A percentile compares a stretch with the other conserved stretches of the same genome.
Conservation (phyloP, 2,113 vertebrate species). For the Mormyrus iriodes region DNA sequence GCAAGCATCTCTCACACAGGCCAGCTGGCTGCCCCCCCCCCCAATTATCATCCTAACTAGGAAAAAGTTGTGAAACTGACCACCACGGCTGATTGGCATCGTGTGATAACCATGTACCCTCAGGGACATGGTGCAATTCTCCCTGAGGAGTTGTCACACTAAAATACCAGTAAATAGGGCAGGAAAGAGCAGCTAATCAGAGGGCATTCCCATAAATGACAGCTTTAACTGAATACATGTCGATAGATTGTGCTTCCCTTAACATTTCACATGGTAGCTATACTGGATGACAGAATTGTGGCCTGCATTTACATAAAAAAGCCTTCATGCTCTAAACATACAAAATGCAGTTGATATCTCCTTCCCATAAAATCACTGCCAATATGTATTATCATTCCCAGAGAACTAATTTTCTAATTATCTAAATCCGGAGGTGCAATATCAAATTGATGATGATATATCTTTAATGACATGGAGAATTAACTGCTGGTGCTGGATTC, state of each 20-base stretch:
- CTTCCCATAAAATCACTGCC: not conserved
- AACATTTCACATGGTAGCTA: not conserved
- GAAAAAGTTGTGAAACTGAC: not conserved
- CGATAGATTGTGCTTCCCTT: not conserved
- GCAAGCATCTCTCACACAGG: conserved; percentile 12
- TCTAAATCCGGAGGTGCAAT: not conserved
- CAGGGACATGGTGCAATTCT: not conserved
- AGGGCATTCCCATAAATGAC: not conserved
- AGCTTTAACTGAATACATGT: not conserved
- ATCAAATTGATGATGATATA: not conserved
- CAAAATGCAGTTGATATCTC: not conserved
- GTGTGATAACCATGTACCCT: not conserved
- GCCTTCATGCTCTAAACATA: not conserved
- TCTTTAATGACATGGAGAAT: not conserved
- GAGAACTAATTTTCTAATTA: not conserved
- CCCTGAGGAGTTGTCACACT: not conserved
- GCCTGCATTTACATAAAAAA: not conserved
- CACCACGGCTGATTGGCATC: not conserved
- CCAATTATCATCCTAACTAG: conserved; percentile 16
- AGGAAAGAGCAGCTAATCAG: not conserved
- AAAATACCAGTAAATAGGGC: not conserved
- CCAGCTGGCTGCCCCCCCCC: not conserved
- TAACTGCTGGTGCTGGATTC: not conserved
- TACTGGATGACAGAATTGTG: not conserved
- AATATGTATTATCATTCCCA: not conserved